Percentiles rank a stretch among this genome's conserved stretches.
These are phyloP conservation scores for Bos javanicus DNA, from an alignment of 2,113 vertebrate genomes.

Conservation along the genomic window DNA sequence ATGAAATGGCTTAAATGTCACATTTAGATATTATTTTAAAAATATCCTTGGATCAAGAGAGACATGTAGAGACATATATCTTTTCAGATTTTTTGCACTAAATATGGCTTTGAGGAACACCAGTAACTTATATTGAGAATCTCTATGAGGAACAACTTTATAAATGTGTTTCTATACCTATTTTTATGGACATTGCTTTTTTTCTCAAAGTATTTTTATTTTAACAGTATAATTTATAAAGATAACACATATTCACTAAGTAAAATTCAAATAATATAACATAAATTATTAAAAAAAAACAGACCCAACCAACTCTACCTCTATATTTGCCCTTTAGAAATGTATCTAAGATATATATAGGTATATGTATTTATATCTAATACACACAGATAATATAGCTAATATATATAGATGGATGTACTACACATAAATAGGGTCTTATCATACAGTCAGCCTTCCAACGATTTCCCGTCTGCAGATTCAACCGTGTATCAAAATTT, in stretches of 20 bases:
- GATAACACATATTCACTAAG: background rate
- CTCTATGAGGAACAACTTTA: background rate
- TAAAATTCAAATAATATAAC: background rate
- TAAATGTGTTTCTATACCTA: background rate
- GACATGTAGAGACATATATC: background rate
- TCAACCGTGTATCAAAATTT: background rate
- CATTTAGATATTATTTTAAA: background rate
- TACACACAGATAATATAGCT: background rate
- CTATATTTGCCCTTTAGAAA: background rate
- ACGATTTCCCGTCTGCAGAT: fast-evolving
- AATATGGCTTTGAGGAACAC: background rate
- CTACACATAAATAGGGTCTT: background rate
- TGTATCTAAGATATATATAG: background rate
- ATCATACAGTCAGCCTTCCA: background rate
- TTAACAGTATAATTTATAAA: slow-evolving; percentile 20
- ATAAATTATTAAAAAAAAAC: slow-evolving; percentile 10
- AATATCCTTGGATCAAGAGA: background rate
- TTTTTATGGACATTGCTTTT: background rate
- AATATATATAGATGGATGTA: background rate
- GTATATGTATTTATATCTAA: background rate
- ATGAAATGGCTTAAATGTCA: background rate
- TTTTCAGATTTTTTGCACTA: background rate
- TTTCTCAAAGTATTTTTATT: background rate
- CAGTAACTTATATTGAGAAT: background rate
- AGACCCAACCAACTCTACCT: background rate